Evolutionary conservation across 2,797 vertebrate genomes (phyloP), one percentile per base, ranked within the genome.

Genomic region (Novumbra hubbsi): DNA sequence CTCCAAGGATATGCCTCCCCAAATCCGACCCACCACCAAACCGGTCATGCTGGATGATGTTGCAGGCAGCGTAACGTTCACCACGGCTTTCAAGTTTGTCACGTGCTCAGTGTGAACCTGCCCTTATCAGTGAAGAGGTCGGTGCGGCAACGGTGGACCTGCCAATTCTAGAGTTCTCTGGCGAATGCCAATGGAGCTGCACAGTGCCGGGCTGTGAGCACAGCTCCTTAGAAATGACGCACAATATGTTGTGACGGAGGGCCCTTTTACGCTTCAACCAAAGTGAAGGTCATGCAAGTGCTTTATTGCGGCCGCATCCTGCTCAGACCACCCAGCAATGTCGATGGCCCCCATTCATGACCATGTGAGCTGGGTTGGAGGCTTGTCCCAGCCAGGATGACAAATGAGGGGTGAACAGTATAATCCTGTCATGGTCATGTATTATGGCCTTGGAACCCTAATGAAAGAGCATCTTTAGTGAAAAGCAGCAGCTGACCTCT

Each of bases 311-410:
- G 90, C 92, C 89, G 89, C 79, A 68, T 85, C 84, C 68, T 73
- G 75, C 77, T 67, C 66, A 38, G 92, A 93, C 93, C 92, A 92
- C 92, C 92, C 92, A 81, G 87, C 73, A 81, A 80, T 70, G 81
- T 72, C 79, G 82, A 70, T 76, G 80, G 84, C 73, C 78, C 63
- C 65, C 82, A 82, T 90, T 86, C 82, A 81, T 65, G 76, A 66
- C 84, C 34, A 21, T 73, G 83, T 60, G 79, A 76, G 71, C 27
- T 70, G 34, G 68, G 82, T 67, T 75, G 73, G 62, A n/a, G 68
- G 76, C 78, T 73, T 45, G 57, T 68, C 60, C 82, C 82, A 71
- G 57, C 81, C 7, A n/a, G 73, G 72, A 81, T 85, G 83, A 90
- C 84, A 87, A 84, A 89, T 72, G 81, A 75, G 77, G 64, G 73